Conservation (phyloP, 1,140 invertebrate genomes). For the Tetragnatha versicolor region DNA sequence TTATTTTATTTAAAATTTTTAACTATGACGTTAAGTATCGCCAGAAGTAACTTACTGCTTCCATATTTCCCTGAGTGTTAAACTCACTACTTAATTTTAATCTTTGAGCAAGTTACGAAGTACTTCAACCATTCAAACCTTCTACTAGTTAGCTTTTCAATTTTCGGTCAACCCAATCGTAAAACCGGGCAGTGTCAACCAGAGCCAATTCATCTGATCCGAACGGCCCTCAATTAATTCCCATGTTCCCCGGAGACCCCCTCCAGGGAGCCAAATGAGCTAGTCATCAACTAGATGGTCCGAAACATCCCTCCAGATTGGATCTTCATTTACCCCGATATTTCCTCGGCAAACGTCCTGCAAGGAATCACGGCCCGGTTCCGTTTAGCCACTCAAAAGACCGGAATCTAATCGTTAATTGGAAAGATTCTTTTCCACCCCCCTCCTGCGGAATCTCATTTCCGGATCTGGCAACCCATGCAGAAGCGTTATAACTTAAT, state of each 20-base stretch:
- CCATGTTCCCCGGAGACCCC: conserved; percentile 2
- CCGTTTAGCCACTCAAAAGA: conserved; percentile 39
- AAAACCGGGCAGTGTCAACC: too few relatives aligned
- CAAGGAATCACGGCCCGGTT: conserved; percentile 16
- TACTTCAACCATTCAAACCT: too few relatives aligned
- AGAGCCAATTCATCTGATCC: not conserved
- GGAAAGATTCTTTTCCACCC: conserved; percentile 29
- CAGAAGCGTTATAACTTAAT: conserved; percentile 47
- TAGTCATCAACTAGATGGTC: conserved; percentile 8
- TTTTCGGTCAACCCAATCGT: too few relatives aligned
- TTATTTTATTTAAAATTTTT: too few relatives aligned
- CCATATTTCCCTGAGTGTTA: too few relatives aligned
- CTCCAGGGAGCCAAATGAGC: conserved; percentile 4
- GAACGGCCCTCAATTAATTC: conserved; percentile 5
- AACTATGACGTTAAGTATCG: too few relatives aligned
- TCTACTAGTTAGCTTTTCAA: too few relatives aligned
- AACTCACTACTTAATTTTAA: too few relatives aligned
- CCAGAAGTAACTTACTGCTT: too few relatives aligned
- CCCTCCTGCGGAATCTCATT: conserved; percentile 21
- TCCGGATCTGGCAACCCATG: conserved; percentile 23
- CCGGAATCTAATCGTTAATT: conserved; percentile 46
- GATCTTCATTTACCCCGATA: conserved; percentile 9
- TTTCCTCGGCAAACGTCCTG: not conserved
- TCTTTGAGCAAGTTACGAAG: too few relatives aligned
- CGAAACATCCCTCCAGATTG: conserved; percentile 17